Base-by-base conservation (phyloP, 1,140 invertebrate genomes). In the Cryptotermes secundus region DNA sequence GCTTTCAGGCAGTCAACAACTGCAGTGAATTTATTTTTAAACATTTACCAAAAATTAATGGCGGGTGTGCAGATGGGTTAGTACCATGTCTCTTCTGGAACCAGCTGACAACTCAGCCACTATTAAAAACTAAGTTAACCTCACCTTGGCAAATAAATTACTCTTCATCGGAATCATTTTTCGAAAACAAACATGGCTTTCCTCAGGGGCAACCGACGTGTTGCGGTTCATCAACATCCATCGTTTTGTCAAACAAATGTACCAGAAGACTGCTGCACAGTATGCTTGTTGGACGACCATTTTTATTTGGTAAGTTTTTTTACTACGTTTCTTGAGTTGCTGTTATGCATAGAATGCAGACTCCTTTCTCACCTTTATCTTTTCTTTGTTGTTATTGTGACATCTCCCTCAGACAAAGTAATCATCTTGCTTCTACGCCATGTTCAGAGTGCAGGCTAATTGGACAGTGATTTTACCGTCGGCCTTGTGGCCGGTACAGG, bases 121-220 rank as follows among this genome's bases (percentile, higher is more conserved):
- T 86, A 31, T 34, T 86, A n/a, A 72, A 86, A 83, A 87, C 87
- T 36, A 86, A 85, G 81, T 85, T 86, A 26, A 88, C 80, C 4
- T 42, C 22, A 26, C 81, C 87, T 26, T 91, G 90, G 90, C 89
- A 87, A 84, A 85, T 88, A 10, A 90, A 89, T 31, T 90, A 90
- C 79, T 80, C 88, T 31, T 89, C 89, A 16, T 85, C 85, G 45
- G 86, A 89, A 31, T 88, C 83, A 42, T 90, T 89, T 85, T 88
- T 88, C 84, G 89, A 89, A 85, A 89, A 89, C 85, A 89, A 89
- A 86, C 86, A 88, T 86, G 88, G 89, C 22, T 88, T 89, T 85
- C 85, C 87, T 7, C 83, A 88, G 81, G 82, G 80, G 35, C 24
- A 87, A 0, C 9, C 42, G 19, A 3, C 49, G 26, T n/a, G 22